Evolutionary conservation across 2,797 vertebrate genomes (phyloP), one percentile per base, ranked within the genome.

Genomic region (Hemibagrus guttatus): DNA sequence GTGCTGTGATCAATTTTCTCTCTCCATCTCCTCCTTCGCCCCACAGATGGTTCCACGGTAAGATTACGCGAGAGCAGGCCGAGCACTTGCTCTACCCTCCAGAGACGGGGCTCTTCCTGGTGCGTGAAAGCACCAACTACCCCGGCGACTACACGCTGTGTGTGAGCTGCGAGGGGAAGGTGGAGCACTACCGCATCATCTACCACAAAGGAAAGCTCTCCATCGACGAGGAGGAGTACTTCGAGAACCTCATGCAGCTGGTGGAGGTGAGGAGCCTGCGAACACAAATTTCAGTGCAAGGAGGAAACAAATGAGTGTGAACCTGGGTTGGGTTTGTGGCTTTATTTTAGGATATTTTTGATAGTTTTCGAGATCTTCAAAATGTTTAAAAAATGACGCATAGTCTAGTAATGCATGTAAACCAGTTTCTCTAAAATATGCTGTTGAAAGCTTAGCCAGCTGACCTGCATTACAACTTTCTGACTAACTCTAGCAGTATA

Each of bases 151-250:
- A 99, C 95, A 99, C 98, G 0, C 95, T 99, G 86, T 99, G 98
- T 4, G 98, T 99, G 91, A 99, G 97, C 95, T 99, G 97, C 0
- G 97, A 98, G 0, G 96, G 97, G 78, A 99, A 98, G 92, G 98
- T 99, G 95, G 98, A 99, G 95, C 98, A 99, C 93, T 99, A 99
- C 94, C 97, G 95, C 90, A 99, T 99, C 93, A 97, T 97, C 91
- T 99, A 99, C 93, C 93, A 96, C 4, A 91, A 97, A 19, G 96
- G 97, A 95, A 98, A 98, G 93, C 97, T 99, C 88, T 97, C 96
- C 87, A 99, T 99, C 2, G 98, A 99, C 0, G 96, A 98, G 61
- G 98, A 99, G 89, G 96, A 93, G 78, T 99, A 93, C 94, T 99
- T 99, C 0, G 97, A 98, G 75, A 99, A 99, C 93, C 97, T 99